Evolutionary conservation across 1,140 invertebrate genomes (phyloP).

Genomic region (Nautilus pompilius): DNA sequence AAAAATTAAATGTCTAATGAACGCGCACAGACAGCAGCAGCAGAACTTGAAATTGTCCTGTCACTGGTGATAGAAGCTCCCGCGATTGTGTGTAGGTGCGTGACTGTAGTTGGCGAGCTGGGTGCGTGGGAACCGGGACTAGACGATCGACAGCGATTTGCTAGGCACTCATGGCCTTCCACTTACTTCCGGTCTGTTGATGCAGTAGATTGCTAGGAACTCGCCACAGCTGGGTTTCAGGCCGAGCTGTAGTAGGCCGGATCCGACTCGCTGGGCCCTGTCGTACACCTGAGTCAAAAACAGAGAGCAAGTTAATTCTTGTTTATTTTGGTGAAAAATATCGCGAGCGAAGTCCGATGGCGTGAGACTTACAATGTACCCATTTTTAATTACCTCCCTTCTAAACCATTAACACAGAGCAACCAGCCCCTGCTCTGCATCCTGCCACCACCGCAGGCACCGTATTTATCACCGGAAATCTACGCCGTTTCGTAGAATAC

Average conservation of each 20-base stretch:
- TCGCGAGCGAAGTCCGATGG: no score
- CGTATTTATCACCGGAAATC: no score
- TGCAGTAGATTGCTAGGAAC: conserved; percentile 50
- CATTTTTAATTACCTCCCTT: neutral
- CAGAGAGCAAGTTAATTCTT: neutral
- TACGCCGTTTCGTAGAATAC: no score
- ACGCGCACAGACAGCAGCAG: neutral
- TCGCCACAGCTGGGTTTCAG: conserved; percentile 24
- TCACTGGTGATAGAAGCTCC: conserved; percentile 28
- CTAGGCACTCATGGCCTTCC: no score
- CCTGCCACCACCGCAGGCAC: no score
- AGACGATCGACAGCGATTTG: no score
- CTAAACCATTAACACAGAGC: neutral
- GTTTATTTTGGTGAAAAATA: neutral
- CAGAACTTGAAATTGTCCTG: conserved; percentile 9
- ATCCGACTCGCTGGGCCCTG: conserved; percentile 30
- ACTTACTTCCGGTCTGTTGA: conserved; percentile 49
- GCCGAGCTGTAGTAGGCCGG: conserved; percentile 31
- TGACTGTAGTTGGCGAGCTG: no score
- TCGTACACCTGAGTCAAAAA: conserved; percentile 31
- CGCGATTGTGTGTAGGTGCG: no score
- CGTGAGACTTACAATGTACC: no score
- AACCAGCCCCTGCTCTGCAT: neutral
- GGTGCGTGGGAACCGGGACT: no score
- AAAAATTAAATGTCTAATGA: no score